Evolutionary conservation across 2,113 vertebrate genomes (phyloP), one percentile per base, ranked within the genome.

Genomic region (Charina bottae): DNA sequence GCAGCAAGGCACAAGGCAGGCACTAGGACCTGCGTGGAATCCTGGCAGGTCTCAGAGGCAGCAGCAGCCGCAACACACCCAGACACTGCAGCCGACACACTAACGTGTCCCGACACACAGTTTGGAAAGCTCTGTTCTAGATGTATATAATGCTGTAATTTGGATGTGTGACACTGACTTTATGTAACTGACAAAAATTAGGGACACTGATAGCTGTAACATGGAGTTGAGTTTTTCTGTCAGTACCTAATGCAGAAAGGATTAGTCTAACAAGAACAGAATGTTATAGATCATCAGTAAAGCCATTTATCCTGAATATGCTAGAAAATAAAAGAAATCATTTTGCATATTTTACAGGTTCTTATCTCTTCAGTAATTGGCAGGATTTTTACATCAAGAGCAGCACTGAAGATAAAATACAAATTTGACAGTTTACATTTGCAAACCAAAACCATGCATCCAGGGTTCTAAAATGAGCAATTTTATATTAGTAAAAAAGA

Each of bases 231-330:
- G 53, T 0, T 0, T 0, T 89, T 85, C 89, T 8, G 37, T 13
- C 15, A 89, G 6, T 42, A 42, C 10, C 6, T 56, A 10, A 46
- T 21, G 2, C 64, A 90, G 4, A 37, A 94, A 89, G 53, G 55
- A 1, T 90, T 93, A 8, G 23, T 93, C n/a, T 55, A 1, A 8
- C 10, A 24, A 60, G 92, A 85, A 59, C 72, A 72, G 93, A 89
- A 87, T 28, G 4, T 0, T 0, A 72, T 93, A 83, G 23, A 33
- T 3, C 92, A 87, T 49, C 54, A 88, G 55, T 13, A 7, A 72
- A 91, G 72, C n/a, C 0, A 90, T 37, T 2, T 83, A 91, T 92
- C 87, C 46, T 89, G 59, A 55, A 86, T 83, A 92, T 59, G 88
- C 53, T 10, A 49, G 42, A 4, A 88, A 60, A 88, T 33, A 62